Base-by-base conservation (phyloP, 2,797 vertebrate species). In the Ctenopoma multispine region DNA sequence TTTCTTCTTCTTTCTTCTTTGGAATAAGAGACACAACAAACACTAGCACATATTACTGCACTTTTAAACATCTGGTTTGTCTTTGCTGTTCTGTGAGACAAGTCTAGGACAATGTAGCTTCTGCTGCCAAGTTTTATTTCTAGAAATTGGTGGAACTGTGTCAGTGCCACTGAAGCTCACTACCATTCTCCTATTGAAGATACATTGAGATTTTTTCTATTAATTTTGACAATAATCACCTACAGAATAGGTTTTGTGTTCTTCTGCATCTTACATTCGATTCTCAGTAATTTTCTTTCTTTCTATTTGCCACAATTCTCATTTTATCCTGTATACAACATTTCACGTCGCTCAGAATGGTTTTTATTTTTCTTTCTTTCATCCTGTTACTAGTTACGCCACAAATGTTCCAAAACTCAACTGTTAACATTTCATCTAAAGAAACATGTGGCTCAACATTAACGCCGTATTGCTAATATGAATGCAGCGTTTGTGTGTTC, bases 61-160 rank as follows among this genome's bases (percentile, higher is more conserved):
- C 23, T 51, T 60, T 67, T 53, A 48, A 44, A 76, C 82, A 87
- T 84, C 77, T 82, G 81, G 68, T 71, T 82, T 6, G 4, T 62
- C 63, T 77, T 79, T 64, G 60, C 12, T 40, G 34, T 46, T 0
- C 68, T 51, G 71, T 23, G 40, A 72, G 7, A 34, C 31, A 29
- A 29, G 27, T 24, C 43, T 17, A 20, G 12, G 8, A 20, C 34
- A 75, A 41, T 17, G 5, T 3, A 4, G 23, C 10, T 55, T 49
- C 41, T 14, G 41, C 59, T 57, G 31, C 48, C 74, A 41, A 68
- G 43, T 14, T 44, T 63, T 18, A 41, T 38, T 48, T 49, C 17
- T 1, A 46, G 9, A 61, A 49, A 24, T 18, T 23, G 14, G 47
- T 24, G n/a, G 13, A 63, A 70, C n/a, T 65, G 36, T 20, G n/a